A percentile compares a stretch with the other conserved stretches of the same genome.
phyloP scores from a whole-genome alignment of 2,113 vertebrate species.

The Bothrops jararaca region DNA sequence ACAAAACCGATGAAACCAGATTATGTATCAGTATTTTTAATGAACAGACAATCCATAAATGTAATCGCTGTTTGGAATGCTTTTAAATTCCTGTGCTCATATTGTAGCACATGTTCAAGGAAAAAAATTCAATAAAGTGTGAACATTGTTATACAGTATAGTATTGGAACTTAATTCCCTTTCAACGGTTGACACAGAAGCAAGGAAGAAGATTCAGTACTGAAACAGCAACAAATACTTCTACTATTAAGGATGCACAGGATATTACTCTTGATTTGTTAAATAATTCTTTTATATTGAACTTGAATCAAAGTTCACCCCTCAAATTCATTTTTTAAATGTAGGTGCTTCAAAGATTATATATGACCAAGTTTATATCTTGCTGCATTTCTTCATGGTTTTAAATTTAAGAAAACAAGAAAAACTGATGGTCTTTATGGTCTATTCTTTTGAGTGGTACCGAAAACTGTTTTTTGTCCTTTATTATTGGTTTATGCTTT shows the following conservation, averaged over 20 bases:
- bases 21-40: neutral
- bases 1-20: neutral
- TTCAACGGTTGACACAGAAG: neutral
- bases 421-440: neutral
- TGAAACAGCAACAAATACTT: neutral
- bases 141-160: neutral
- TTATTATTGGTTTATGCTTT: neutral
- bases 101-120: neutral
- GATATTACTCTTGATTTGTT: neutral
- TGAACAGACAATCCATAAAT: neutral
- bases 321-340: neutral
- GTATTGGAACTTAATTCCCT: neutral
- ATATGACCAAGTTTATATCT: neutral
- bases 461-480: neutral
- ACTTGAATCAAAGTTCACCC: neutral
- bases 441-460: neutral
- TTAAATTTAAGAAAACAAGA: neutral
- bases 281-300: neutral
- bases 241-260: neutral
- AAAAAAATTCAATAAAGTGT: neutral
- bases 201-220: neutral
- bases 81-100: neutral
- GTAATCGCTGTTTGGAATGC: neutral
- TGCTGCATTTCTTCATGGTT: neutral
- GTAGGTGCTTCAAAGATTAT: neutral